Evolutionary conservation across 2,797 vertebrate species (phyloP).

Genomic region (Sebastes itinus): DNA sequence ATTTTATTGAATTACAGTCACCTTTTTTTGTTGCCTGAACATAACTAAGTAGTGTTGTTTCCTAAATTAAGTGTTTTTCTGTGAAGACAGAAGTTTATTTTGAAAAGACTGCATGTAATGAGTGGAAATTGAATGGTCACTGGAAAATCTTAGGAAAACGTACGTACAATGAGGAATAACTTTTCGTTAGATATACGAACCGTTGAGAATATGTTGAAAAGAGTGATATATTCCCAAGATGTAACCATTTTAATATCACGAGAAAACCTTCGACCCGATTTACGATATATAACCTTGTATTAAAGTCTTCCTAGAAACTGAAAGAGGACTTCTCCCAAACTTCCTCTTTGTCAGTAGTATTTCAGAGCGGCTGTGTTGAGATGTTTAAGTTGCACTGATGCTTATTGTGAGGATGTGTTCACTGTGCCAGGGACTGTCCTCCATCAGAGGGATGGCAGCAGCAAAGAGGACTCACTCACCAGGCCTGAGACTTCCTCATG

Average conservation of each 20-base stretch:
- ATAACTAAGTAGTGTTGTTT: not conserved
- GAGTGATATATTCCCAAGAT: not conserved
- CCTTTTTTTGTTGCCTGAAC: not conserved
- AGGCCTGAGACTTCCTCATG: constrained; percentile 86
- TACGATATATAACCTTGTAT: not conserved
- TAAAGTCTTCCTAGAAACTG: not conserved
- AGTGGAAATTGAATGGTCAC: not conserved
- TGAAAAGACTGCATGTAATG: not conserved
- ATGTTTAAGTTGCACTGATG: not conserved
- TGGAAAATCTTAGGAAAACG: too few species aligned
- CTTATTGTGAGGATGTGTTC: constrained; percentile 2
- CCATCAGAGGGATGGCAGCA: not conserved
- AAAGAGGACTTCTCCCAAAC: not conserved
- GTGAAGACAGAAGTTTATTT: not conserved
- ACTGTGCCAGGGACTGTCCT: not conserved
- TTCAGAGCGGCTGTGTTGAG: not conserved
- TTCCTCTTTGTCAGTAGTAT: not conserved
- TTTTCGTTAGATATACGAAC: too few species aligned
- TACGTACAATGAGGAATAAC: too few species aligned
- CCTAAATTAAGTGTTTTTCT: not conserved
- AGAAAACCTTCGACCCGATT: not conserved
- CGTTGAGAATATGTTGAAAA: too few species aligned
- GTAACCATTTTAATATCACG: not conserved
- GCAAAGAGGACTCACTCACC: constrained; percentile 80
- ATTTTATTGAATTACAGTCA: not conserved